Conservation (phyloP, 2,888 invertebrate species). For the Eristalis intricaria region DNA sequence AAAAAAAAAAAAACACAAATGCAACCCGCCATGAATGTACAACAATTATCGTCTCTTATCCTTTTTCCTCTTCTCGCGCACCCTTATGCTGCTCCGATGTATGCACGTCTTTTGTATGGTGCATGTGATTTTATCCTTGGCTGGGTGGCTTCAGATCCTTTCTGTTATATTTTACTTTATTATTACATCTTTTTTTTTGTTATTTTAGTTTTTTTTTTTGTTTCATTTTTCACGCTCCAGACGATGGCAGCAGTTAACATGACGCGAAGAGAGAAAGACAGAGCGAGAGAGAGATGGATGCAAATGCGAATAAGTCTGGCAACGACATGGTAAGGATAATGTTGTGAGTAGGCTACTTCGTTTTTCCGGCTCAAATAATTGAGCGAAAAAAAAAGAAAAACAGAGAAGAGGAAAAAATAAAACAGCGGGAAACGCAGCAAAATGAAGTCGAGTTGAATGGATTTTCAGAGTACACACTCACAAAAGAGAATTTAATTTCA, state of each 20-base stretch:
- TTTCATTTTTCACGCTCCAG: constrained; percentile 61
- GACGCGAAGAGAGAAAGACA: constrained; percentile 33
- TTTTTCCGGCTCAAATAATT: constrained; percentile 49
- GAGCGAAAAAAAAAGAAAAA: constrained; percentile 53
- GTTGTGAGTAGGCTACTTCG: constrained; percentile 66
- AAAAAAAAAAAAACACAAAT: constrained; percentile 20
- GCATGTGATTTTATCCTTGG: constrained; percentile 52
- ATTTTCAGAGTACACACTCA: constrained; percentile 55
- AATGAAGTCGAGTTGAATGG: constrained; percentile 70
- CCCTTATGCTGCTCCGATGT: constrained; percentile 46
- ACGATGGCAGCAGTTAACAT: constrained; percentile 66
- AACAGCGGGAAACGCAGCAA: constrained; percentile 54
- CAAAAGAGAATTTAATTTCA: constrained; percentile 65
- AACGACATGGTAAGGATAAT: constrained; percentile 62
- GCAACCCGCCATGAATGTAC: constrained; percentile 14
- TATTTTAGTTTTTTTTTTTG: constrained; percentile 20
- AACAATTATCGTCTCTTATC: constrained; percentile 69
- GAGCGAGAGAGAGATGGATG: neutral
- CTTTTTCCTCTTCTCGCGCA: constrained; percentile 55
- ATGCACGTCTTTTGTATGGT: constrained; percentile 39
- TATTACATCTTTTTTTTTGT: constrained; percentile 29
- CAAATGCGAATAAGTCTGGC: constrained; percentile 49
- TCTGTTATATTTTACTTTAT: constrained; percentile 52
- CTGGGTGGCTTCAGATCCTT: constrained; percentile 57
- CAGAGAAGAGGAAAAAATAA: constrained; percentile 29